Conservation (phyloP, 2,797 vertebrate genomes). For the Coccyzus lansbergi region DNA sequence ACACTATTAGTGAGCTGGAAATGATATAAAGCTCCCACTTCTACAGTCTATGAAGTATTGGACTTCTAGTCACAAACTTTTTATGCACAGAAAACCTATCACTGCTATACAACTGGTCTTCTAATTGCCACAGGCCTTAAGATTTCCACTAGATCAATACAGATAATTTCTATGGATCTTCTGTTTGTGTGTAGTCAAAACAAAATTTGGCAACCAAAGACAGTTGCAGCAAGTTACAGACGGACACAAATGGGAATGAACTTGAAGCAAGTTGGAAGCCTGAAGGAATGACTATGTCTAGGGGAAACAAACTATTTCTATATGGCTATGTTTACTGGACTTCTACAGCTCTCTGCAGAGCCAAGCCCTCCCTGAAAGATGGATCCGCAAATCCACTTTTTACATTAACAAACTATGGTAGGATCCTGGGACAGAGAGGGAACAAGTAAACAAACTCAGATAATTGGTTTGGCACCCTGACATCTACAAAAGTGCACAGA, state of each 20-base stretch:
- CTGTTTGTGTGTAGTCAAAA: slow-evolving; percentile 51
- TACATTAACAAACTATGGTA: not conserved
- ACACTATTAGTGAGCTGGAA: slow-evolving; percentile 64
- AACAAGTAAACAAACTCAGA: not conserved
- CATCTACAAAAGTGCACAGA: not conserved
- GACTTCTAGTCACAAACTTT: slow-evolving; percentile 45
- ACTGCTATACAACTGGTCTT: not conserved
- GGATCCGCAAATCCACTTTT: slow-evolving; percentile 25
- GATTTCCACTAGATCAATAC: slow-evolving; percentile 44
- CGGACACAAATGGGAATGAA: not conserved
- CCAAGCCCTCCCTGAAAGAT: not conserved
- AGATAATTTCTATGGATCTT: slow-evolving; percentile 44
- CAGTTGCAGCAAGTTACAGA: slow-evolving; percentile 20
- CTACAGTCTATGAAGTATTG: slow-evolving; percentile 44
- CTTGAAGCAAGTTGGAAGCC: not conserved
- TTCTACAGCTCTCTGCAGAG: not conserved
- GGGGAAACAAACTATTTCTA: slow-evolving; percentile 43
- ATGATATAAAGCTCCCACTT: slow-evolving; percentile 59
- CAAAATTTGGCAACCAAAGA: slow-evolving; percentile 34
- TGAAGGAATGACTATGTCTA: slow-evolving; percentile 4
- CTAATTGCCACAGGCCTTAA: slow-evolving; percentile 36
- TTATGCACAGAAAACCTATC: slow-evolving; percentile 41
- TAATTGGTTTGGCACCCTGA: not conserved
- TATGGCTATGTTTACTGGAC: not conserved
- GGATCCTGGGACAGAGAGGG: not conserved